A percentile compares a stretch with the other conserved stretches of the same genome.
phyloP scores from a whole-genome alignment of 2,113 vertebrate genomes.

The Gadus macrocephalus region DNA sequence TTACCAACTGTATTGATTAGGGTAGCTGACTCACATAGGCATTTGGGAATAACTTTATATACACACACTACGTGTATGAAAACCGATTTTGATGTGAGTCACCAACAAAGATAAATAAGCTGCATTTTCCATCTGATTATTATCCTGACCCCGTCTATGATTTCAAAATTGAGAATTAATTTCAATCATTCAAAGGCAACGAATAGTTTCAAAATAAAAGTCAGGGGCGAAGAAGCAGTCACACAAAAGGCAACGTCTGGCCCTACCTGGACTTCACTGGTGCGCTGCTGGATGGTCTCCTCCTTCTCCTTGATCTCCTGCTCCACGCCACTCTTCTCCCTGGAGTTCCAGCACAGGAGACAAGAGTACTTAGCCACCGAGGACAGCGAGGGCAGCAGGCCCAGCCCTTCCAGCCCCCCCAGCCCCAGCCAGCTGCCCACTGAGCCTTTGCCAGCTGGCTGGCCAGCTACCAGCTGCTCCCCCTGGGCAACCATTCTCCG shows the following conservation, averaged over 20 bases:
- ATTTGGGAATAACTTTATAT: too few species aligned
- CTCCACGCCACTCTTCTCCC: constrained; percentile 94
- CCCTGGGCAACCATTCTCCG: constrained; percentile 79
- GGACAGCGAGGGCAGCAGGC: constrained; percentile 74
- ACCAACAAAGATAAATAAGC: too few species aligned
- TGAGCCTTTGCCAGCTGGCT: constrained; percentile 38
- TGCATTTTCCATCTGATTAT: too few species aligned
- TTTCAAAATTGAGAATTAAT: too few species aligned
- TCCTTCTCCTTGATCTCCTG: constrained; percentile 97
- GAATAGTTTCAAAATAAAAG: too few species aligned
- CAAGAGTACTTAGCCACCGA: constrained; percentile 87
- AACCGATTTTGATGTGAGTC: too few species aligned
- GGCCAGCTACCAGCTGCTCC: constrained; percentile 63
- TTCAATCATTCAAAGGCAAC: too few species aligned
- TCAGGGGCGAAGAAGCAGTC: not conserved
- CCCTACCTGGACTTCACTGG: constrained; percentile 89
- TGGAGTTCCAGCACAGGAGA: constrained; percentile 92
- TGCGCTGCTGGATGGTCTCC: constrained; percentile 87
- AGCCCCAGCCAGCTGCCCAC: constrained; percentile 39
- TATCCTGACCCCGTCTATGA: too few species aligned
- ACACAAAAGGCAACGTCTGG: not conserved
- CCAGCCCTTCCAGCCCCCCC: constrained; percentile 31
- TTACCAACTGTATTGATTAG: too few species aligned
- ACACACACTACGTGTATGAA: too few species aligned
- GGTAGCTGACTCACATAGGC: too few species aligned